Percentiles rank a stretch among this genome's conserved stretches.
Conservation (phyloP, 2,888 invertebrate species). For the Hartigia nigra region DNA sequence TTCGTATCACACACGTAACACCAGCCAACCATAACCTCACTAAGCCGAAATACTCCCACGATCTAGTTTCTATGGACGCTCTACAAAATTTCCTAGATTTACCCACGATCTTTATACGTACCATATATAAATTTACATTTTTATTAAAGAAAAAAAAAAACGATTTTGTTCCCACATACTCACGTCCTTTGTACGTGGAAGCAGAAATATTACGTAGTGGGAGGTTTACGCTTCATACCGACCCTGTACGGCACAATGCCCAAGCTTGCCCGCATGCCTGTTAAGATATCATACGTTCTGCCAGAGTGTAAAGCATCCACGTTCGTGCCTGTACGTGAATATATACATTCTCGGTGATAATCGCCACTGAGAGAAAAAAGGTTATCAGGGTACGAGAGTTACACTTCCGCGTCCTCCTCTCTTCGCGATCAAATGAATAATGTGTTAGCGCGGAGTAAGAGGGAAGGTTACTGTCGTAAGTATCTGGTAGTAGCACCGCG, state of each 20-base stretch:
- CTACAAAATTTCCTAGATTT: background rate
- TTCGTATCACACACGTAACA: background rate
- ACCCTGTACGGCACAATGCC: background rate
- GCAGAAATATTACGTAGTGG: background rate
- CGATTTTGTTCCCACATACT: background rate
- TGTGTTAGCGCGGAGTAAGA: background rate
- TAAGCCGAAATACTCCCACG: background rate
- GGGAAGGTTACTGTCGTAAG: background rate
- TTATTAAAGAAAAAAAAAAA: background rate
- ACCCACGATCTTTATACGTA: background rate
- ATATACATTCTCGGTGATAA: background rate
- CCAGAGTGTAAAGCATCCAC: background rate
- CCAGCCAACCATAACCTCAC: background rate
- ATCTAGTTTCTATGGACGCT: background rate
- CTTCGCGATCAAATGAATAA: background rate
- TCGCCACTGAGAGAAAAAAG: background rate
- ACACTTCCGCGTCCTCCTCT: background rate
- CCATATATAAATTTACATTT: background rate
- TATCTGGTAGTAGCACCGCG: background rate
- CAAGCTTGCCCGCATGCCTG: background rate
- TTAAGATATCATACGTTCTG: background rate
- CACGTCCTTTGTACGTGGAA: background rate
- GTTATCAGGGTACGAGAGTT: background rate
- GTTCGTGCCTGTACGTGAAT: background rate
- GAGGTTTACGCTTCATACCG: background rate